phyloP scores from a whole-genome alignment of 2,888 invertebrate genomes.

The Timema cristinae region DNA sequence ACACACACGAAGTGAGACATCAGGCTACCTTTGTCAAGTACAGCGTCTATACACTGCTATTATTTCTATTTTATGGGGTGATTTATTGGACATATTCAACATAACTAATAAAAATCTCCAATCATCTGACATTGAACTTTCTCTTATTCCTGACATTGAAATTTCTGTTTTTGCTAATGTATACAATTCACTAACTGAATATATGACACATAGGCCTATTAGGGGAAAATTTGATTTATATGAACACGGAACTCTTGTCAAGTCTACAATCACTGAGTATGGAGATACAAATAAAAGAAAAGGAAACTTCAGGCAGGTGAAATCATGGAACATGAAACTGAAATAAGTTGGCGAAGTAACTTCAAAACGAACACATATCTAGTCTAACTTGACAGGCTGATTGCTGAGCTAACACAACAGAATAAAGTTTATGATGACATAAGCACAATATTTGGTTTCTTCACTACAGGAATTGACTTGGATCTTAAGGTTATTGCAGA shows the following conservation, averaged over 20 bases:
- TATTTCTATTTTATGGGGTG: background rate
- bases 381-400: background rate
- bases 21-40: background rate
- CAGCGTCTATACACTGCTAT: background rate
- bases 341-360: background rate
- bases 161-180: background rate
- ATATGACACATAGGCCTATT: background rate
- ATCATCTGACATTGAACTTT: background rate
- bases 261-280: background rate
- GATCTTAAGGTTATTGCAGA: no score
- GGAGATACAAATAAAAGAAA: background rate
- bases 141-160: no score
- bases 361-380: conserved; percentile 9
- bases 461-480: background rate
- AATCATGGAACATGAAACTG: background rate
- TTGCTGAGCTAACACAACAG: background rate
- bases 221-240: background rate
- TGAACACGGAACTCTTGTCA: background rate
- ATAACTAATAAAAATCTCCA: background rate
- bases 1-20: background rate
- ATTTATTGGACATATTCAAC: background rate
- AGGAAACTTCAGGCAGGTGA: background rate
- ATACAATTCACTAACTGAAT: background rate
- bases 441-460: background rate
- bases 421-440: background rate